Evolutionary conservation across 2,113 vertebrate genomes (phyloP).

Genomic region (Amia ocellicauda): DNA sequence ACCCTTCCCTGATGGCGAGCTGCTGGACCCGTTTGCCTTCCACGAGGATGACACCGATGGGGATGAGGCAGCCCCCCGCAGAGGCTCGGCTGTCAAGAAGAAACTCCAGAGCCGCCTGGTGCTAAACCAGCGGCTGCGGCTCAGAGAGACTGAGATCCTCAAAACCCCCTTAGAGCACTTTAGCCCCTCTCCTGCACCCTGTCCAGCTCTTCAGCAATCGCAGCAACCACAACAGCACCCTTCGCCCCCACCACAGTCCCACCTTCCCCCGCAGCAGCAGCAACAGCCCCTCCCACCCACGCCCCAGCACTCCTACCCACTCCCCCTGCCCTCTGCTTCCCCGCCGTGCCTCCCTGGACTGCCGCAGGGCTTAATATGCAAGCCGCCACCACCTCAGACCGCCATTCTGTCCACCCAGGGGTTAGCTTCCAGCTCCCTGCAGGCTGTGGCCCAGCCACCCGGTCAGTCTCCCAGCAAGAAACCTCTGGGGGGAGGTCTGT

Average conservation of each 20-base stretch:
- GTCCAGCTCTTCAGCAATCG: constrained; percentile 54
- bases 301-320: constrained; percentile 49
- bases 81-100: constrained; percentile 81
- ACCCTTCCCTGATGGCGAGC: constrained; percentile 83
- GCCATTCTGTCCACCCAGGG: constrained; percentile 86
- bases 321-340: constrained; percentile 60
- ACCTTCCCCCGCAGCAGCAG: constrained; percentile 45
- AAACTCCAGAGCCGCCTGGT: constrained; percentile 86
- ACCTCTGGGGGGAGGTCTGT: constrained; percentile 42
- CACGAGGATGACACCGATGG: constrained; percentile 76
- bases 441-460: constrained; percentile 79
- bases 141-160: constrained; percentile 81
- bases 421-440: constrained; percentile 73
- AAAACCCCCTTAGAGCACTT: constrained; percentile 91
- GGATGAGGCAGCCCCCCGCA: constrained; percentile 82
- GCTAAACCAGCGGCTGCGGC: constrained; percentile 80
- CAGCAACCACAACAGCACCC: too few relatives aligned
- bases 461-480: constrained; percentile 78
- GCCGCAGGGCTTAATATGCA: constrained; percentile 87
- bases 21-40: constrained; percentile 96
- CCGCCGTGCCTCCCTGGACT: constrained; percentile 75
- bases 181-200: constrained; percentile 78
- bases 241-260: constrained; percentile 55
- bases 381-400: constrained; percentile 89
- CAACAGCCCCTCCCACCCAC: constrained; percentile 41